phyloP scores from a whole-genome alignment of 2,888 invertebrate species.

The Nasonia oneida region DNA sequence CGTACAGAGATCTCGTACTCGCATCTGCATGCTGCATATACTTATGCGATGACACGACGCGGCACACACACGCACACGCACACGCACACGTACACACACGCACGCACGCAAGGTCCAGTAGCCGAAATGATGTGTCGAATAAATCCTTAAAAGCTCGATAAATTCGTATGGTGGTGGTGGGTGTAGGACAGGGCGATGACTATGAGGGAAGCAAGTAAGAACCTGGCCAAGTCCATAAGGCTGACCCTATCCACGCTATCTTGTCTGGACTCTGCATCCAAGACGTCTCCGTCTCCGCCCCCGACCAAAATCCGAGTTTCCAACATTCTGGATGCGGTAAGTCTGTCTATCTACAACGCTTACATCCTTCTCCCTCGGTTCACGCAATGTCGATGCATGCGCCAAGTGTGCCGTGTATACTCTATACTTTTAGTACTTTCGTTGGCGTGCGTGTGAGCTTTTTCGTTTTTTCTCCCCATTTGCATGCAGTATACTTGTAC shows the following conservation, averaged over 20 bases:
- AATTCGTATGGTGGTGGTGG: constrained; percentile 70
- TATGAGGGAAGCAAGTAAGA: constrained; percentile 71
- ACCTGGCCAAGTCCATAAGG: constrained; percentile 72
- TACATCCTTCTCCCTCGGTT: background rate
- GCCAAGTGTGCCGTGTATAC: too few relatives aligned
- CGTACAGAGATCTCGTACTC: background rate
- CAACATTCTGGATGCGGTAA: constrained; percentile 66
- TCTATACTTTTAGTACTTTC: too few relatives aligned
- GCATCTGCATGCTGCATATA: background rate
- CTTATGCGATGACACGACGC: background rate
- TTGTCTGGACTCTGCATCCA: constrained; percentile 71
- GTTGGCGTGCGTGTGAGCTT: too few relatives aligned
- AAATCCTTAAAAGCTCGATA: constrained; percentile 64
- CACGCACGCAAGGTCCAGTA: background rate
- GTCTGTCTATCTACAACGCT: constrained; percentile 46
- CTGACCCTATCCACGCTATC: constrained; percentile 73
- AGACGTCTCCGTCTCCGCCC: constrained; percentile 74
- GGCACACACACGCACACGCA: background rate
- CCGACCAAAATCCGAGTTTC: constrained; percentile 72
- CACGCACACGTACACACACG: too few relatives aligned
- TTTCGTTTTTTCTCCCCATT: too few relatives aligned
- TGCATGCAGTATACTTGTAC: too few relatives aligned
- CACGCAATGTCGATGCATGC: too few relatives aligned
- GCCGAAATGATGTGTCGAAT: constrained; percentile 59
- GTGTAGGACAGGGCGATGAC: constrained; percentile 72